A percentile compares a stretch with the other conserved stretches of the same genome.
Conservation (phyloP, 2,113 vertebrate genomes). For the Sterrhoptilus dennistouni region DNA sequence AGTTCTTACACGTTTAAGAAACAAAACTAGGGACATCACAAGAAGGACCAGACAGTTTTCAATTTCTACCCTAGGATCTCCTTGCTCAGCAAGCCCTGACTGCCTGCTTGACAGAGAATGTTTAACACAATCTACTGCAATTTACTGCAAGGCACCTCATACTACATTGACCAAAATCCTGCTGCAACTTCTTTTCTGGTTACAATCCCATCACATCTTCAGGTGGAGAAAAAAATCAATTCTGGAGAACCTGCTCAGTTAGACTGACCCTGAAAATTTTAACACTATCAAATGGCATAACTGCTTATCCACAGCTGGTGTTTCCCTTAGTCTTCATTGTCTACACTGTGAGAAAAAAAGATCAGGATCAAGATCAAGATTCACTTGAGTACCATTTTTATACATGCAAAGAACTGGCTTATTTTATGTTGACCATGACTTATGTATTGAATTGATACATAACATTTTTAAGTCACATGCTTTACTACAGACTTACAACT, state of each 20-base stretch:
- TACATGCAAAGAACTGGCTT: neutral
- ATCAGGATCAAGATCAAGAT: neutral
- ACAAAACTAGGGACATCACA: neutral
- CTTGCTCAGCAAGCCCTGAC: neutral
- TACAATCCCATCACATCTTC: neutral
- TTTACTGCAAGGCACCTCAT: neutral
- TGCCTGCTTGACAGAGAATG: neutral
- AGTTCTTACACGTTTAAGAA: neutral
- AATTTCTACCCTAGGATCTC: neutral
- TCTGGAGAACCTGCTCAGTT: neutral
- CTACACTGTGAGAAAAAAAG: neutral
- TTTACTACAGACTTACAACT: neutral
- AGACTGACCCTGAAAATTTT: neutral
- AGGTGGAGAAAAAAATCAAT: neutral
- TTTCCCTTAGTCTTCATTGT: neutral
- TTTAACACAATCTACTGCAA: neutral
- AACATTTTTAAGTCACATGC: neutral
- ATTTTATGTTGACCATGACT: neutral
- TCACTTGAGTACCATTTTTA: neutral
- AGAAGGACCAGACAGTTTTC: neutral
- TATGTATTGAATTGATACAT: neutral
- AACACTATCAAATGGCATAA: neutral
- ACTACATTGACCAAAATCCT: neutral
- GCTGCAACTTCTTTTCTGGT: neutral
- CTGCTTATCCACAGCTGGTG: neutral